Conservation (phyloP, 2,888 invertebrate species). For the Flexamia atlantica region DNA sequence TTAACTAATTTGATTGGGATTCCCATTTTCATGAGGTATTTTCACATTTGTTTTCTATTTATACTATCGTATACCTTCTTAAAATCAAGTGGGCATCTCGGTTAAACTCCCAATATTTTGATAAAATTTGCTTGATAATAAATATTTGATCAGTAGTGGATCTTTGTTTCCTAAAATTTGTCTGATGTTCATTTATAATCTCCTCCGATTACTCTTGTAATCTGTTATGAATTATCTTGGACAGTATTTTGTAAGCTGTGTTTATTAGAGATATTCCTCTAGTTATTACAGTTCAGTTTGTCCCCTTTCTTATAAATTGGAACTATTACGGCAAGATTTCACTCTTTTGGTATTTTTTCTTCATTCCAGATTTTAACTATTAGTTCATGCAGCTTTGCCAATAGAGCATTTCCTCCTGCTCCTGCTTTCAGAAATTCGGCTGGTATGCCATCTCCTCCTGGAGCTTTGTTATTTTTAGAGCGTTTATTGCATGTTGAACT, state of each 20-base stretch:
- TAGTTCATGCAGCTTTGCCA: conserved; percentile 45
- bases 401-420: conserved; percentile 52
- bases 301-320: background rate
- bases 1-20: background rate
- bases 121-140: conserved; percentile 54
- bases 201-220: conserved; percentile 21
- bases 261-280: conserved; percentile 4
- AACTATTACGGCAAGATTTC: conserved; percentile 45
- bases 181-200: conserved; percentile 11
- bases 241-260: conserved; percentile 28
- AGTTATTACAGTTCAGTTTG: background rate
- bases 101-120: conserved; percentile 49
- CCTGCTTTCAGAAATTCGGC: conserved; percentile 60
- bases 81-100: conserved; percentile 55
- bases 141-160: conserved; percentile 55
- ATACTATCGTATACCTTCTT: conserved; percentile 56
- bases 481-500: too few relatives aligned
- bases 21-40: background rate
- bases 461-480: conserved; percentile 60
- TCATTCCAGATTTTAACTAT: conserved; percentile 45
- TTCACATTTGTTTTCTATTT: conserved; percentile 15
- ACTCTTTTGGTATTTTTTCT: conserved; percentile 61
- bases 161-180: background rate
- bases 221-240: conserved; percentile 23
- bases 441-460: conserved; percentile 58